phyloP scores from a whole-genome alignment of 2,113 vertebrate species.

The Eulacestoma nigropectus region DNA sequence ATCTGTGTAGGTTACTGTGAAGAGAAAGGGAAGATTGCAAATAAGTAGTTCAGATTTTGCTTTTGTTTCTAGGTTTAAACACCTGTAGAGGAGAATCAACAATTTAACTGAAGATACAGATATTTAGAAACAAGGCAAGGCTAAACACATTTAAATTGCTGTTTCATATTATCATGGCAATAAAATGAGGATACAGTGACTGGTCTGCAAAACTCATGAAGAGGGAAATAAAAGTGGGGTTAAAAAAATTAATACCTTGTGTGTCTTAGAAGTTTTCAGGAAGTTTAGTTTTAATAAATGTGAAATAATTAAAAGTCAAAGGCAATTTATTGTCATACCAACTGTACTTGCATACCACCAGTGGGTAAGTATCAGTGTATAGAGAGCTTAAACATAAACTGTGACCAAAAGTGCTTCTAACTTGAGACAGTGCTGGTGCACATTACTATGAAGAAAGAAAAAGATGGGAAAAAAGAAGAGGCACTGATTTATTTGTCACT shows the following conservation, averaged over 20 bases:
- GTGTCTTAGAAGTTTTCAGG: not conserved
- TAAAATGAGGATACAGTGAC: not conserved
- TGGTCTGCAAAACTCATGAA: not conserved
- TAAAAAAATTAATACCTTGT: not conserved
- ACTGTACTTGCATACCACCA: not conserved
- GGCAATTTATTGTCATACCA: not conserved
- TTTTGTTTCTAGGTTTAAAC: slow-evolving; percentile 7
- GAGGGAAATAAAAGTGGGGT: not conserved
- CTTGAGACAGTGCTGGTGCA: not conserved
- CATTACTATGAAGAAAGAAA: not conserved
- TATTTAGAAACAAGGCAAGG: not conserved
- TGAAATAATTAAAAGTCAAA: not conserved
- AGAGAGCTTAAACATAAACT: not conserved
- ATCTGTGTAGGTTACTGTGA: slow-evolving; percentile 7
- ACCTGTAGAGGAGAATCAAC: not conserved
- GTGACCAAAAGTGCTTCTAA: not conserved
- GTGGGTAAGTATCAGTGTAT: not conserved
- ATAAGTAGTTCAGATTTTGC: not conserved
- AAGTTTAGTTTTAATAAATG: not conserved
- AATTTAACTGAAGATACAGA: not conserved
- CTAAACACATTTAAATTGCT: not conserved
- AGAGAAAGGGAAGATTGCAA: slow-evolving; percentile 2
- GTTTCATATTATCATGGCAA: slow-evolving; percentile 13
- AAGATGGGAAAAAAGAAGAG: not conserved
- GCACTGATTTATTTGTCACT: not conserved